Conservation (phyloP, 2,797 vertebrate genomes). For the Galaxias olidus region DNA sequence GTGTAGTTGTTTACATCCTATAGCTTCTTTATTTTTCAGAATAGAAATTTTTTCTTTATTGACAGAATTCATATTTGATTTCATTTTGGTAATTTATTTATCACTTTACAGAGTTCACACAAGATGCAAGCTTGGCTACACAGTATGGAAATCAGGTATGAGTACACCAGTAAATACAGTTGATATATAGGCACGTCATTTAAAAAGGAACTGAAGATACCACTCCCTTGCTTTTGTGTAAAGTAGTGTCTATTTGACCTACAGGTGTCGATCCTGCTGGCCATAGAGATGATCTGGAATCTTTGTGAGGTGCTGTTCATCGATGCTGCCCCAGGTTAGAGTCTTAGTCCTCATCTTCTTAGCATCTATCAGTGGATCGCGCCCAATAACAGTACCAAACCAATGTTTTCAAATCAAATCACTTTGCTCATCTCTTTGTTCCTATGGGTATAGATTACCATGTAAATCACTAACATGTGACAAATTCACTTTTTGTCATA, state of each 20-base stretch:
- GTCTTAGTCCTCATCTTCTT: not conserved
- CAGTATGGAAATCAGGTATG: slow-evolving; percentile 89
- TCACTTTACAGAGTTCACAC: slow-evolving; percentile 77
- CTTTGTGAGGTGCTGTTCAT: slow-evolving; percentile 97
- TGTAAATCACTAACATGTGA: too few species aligned
- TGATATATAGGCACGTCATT: not conserved
- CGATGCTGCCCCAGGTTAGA: slow-evolving; percentile 88
- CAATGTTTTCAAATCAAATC: too few species aligned
- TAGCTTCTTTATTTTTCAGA: too few species aligned
- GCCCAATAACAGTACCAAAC: too few species aligned
- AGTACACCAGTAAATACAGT: not conserved
- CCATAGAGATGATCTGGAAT: slow-evolving; percentile 96
- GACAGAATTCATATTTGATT: not conserved
- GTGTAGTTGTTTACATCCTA: slow-evolving; percentile 60
- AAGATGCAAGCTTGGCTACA: slow-evolving; percentile 64
- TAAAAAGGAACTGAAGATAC: not conserved
- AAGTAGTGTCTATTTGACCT: slow-evolving; percentile 6
- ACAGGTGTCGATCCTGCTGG: slow-evolving; percentile 91
- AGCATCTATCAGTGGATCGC: not conserved
- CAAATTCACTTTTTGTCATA: too few species aligned
- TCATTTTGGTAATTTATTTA: not conserved
- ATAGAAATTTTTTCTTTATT: not conserved
- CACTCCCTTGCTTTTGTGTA: not conserved
- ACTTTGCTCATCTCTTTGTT: too few species aligned
- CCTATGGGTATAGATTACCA: too few species aligned